Percentiles rank a stretch among this genome's conserved stretches.
phyloP scores from a whole-genome alignment of 2,888 invertebrate species.

The Microctonus hyperodae region DNA sequence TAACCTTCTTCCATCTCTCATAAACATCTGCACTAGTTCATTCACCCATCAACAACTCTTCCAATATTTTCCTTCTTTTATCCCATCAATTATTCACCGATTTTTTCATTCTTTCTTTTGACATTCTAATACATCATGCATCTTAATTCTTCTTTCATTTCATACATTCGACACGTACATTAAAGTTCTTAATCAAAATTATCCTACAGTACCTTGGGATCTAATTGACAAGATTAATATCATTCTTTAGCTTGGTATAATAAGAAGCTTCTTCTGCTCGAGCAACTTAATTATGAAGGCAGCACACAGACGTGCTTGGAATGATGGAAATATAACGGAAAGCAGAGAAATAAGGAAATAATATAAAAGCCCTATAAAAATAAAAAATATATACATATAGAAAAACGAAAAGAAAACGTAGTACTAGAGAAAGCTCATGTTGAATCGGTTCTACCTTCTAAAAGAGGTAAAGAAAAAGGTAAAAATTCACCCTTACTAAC shows the following conservation, averaged over 20 bases:
- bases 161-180: neutral
- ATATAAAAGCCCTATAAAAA: conserved; percentile 2
- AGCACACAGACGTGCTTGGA: conserved; percentile 27
- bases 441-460: neutral
- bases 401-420: neutral
- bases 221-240: conserved; percentile 27
- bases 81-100: too few species aligned
- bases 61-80: too few species aligned
- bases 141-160: neutral
- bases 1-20: too few species aligned
- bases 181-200: neutral
- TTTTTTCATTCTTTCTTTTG: too few species aligned
- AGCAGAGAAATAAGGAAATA: conserved; percentile 26
- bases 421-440: neutral
- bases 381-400: neutral
- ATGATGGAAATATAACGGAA: conserved; percentile 27
- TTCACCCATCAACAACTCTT: too few species aligned
- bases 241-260: conserved; percentile 11
- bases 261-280: conserved; percentile 2
- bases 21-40: too few species aligned
- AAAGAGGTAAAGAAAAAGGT: neutral
- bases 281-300: conserved; percentile 27
- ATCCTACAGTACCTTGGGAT: neutral
- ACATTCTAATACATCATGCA: neutral
- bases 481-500: neutral